These are phyloP conservation scores for Himalopsyche phryganea DNA, from an alignment of 1,140 invertebrate species.

Conservation along the genomic window DNA sequence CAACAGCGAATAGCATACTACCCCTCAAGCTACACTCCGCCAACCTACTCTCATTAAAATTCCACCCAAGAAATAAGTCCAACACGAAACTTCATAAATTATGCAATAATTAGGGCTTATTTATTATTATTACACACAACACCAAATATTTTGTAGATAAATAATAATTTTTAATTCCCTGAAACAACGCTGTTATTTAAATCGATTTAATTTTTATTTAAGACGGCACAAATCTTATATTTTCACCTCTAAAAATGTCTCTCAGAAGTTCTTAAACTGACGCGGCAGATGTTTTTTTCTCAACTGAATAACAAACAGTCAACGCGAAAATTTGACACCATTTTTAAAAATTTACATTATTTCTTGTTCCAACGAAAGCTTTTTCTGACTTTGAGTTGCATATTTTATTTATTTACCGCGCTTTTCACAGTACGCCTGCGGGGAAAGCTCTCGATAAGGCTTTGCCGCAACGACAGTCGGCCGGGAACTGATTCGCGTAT, in stretches of 20 bases:
- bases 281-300: too few species aligned
- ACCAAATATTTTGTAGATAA: too few species aligned
- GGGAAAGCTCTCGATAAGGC: background rate
- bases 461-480: constrained; percentile 20
- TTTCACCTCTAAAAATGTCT: background rate
- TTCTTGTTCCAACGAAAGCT: too few species aligned
- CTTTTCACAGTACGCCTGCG: constrained; percentile 7
- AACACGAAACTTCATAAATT: constrained; percentile 6
- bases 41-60: constrained; percentile 15
- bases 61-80: constrained; percentile 17
- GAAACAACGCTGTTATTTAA: background rate
- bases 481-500: constrained; percentile 24
- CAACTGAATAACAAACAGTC: too few species aligned
- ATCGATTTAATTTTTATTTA: constrained; percentile 4
- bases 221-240: constrained; percentile 18
- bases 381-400: background rate
- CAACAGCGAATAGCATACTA: constrained; percentile 12
- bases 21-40: background rate
- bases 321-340: background rate
- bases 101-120: too few species aligned
- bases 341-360: background rate
- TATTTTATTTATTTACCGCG: constrained; percentile 28
- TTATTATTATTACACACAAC: too few species aligned
- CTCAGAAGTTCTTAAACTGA: too few species aligned
- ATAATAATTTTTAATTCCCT: too few species aligned